phyloP scores from a whole-genome alignment of 2,797 vertebrate species.

The Xiphophorus birchmanni region DNA sequence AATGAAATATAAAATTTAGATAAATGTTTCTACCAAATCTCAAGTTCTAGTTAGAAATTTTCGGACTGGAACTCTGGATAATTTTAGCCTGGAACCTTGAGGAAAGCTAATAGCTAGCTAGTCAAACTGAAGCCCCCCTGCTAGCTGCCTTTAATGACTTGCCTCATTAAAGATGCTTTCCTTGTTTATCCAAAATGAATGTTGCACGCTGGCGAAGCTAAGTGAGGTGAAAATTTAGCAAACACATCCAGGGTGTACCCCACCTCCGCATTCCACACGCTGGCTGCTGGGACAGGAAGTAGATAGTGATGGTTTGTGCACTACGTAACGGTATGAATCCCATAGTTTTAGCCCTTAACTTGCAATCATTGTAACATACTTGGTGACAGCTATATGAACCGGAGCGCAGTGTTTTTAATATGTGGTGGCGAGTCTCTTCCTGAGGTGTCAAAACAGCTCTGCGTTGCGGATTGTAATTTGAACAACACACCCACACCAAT shows the following conservation, averaged over 20 bases:
- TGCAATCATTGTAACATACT: background rate
- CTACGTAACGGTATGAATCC: background rate
- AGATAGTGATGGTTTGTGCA: background rate
- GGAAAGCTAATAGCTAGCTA: background rate
- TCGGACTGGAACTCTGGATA: background rate
- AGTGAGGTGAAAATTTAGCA: background rate
- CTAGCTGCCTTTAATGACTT: background rate
- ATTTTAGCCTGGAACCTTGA: background rate
- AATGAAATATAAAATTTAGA: background rate
- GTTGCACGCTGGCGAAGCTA: background rate
- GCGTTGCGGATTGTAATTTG: background rate
- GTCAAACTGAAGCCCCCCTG: background rate
- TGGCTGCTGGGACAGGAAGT: background rate
- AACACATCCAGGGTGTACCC: background rate
- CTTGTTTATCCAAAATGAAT: background rate
- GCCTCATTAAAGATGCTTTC: background rate
- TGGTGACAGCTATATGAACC: background rate
- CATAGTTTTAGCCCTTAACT: background rate
- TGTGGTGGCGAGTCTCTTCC: background rate
- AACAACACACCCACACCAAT: background rate
- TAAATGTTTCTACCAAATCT: background rate
- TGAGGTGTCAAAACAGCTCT: too few relatives aligned
- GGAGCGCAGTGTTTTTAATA: background rate
- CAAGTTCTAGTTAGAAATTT: background rate
- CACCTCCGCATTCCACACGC: background rate